Evolutionary conservation across 1,140 invertebrate genomes (phyloP).

Genomic region (Drosophila leontia): DNA sequence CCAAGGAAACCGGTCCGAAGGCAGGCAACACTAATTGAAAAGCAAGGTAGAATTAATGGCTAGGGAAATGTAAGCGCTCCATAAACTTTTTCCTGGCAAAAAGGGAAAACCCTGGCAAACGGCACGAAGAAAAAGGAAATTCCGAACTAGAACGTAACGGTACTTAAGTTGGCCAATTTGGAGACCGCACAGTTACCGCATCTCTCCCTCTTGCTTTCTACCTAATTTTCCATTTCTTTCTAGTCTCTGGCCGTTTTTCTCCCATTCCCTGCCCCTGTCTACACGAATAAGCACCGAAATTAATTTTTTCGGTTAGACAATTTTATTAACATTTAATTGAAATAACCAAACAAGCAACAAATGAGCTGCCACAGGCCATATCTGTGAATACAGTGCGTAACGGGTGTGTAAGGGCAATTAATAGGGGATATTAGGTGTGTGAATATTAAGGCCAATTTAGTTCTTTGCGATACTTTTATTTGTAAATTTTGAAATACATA

Average conservation of each 20-base stretch:
- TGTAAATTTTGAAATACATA: no score
- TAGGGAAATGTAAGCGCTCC: slow-evolving; percentile 69
- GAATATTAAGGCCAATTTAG: neutral
- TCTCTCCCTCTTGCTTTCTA: neutral
- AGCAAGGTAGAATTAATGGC: slow-evolving; percentile 79
- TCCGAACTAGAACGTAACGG: slow-evolving; percentile 74
- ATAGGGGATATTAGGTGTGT: neutral
- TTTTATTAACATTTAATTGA: slow-evolving; percentile 79
- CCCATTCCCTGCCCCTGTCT: neutral
- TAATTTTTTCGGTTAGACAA: slow-evolving; percentile 72
- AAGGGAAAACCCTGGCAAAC: slow-evolving; percentile 23
- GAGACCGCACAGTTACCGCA: slow-evolving; percentile 48
- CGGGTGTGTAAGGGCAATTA: slow-evolving; percentile 1
- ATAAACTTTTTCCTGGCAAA: slow-evolving; percentile 38
- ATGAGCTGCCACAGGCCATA: slow-evolving; percentile 49
- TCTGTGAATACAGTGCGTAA: slow-evolving; percentile 6
- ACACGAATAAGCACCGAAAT: slow-evolving; percentile 59
- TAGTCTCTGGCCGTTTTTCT: neutral
- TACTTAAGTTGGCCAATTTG: slow-evolving; percentile 83
- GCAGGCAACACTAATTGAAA: slow-evolving; percentile 76
- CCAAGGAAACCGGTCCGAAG: slow-evolving; percentile 41
- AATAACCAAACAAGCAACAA: slow-evolving; percentile 66
- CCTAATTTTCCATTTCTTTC: slow-evolving; percentile 26
- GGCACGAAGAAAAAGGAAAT: slow-evolving; percentile 46
- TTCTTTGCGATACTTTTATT: neutral